These are phyloP conservation scores for Invenusta paracnida DNA, from an alignment of 2,888 invertebrate species.

Conservation along the genomic window DNA sequence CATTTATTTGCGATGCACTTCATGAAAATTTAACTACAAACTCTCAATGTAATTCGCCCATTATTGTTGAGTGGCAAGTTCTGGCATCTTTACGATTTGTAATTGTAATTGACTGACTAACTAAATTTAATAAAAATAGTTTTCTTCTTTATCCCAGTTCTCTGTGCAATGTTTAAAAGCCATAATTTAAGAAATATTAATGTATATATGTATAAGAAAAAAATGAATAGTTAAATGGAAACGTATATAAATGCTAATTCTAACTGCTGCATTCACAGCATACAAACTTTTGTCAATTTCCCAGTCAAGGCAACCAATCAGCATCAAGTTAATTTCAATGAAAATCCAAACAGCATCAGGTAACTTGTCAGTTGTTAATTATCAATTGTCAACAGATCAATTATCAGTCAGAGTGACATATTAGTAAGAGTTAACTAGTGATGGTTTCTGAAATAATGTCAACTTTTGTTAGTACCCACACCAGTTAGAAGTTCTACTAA, in stretches of 20 bases:
- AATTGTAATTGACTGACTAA: not conserved
- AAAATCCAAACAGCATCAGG: not conserved
- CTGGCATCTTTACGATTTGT: not conserved
- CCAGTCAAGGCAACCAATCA: no score
- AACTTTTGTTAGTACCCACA: no score
- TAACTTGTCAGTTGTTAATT: no score
- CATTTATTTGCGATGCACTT: not conserved
- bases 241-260: not conserved
- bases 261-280: not conserved
- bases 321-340: no score
- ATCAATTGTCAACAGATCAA: not conserved
- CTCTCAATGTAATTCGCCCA: not conserved
- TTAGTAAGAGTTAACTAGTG: not conserved
- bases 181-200: not conserved
- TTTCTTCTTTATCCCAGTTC: not conserved
- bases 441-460: not conserved
- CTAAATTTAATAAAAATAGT: not conserved
- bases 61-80: not conserved
- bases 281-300: no score
- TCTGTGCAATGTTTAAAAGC: not conserved
- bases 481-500: no score
- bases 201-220: not conserved
- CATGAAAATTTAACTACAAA: not conserved
- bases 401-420: not conserved
- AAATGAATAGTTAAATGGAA: not conserved